Evolutionary conservation across 2,113 vertebrate genomes (phyloP).

Genomic region (Oncorhynchus keta): DNA sequence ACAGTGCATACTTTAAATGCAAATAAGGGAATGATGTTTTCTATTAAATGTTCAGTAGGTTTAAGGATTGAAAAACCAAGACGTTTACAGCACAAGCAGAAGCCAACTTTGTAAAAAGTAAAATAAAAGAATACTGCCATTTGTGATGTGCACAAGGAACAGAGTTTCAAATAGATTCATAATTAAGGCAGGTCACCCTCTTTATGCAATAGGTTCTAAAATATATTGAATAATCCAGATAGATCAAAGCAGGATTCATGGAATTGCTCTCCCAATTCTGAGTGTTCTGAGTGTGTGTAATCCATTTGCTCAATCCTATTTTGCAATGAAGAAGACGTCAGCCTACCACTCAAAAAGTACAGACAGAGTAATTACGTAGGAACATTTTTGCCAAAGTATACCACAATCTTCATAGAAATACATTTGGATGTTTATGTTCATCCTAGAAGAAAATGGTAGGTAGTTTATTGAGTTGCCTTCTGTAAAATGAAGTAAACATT

Average conservation of each 20-base stretch:
- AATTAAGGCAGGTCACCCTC: conserved; percentile 8
- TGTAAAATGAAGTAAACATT: neutral
- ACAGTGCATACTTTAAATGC: conserved; percentile 11
- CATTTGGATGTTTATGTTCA: neutral
- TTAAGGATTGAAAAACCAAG: conserved; percentile 17
- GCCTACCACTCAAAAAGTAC: neutral
- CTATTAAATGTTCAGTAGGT: conserved; percentile 32
- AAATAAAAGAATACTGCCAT: neutral
- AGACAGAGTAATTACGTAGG: neutral
- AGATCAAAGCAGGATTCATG: neutral
- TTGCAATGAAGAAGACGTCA: neutral
- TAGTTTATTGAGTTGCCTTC: neutral
- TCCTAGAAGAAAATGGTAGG: neutral
- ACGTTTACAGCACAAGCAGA: conserved; percentile 11
- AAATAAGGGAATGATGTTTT: conserved; percentile 22
- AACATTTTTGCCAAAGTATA: neutral
- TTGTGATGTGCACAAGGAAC: conserved; percentile 7
- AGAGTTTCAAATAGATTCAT: conserved; percentile 7
- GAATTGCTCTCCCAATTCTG: neutral
- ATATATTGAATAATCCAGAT: neutral
- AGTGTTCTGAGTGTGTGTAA: neutral
- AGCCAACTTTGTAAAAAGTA: neutral
- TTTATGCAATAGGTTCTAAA: neutral
- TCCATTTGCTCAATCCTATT: neutral
- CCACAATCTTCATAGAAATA: neutral